A percentile compares a stretch with the other conserved stretches of the same genome.
Evolutionary conservation across 1,140 invertebrate genomes (phyloP).

Genomic region (Odontomachus brunneus): DNA sequence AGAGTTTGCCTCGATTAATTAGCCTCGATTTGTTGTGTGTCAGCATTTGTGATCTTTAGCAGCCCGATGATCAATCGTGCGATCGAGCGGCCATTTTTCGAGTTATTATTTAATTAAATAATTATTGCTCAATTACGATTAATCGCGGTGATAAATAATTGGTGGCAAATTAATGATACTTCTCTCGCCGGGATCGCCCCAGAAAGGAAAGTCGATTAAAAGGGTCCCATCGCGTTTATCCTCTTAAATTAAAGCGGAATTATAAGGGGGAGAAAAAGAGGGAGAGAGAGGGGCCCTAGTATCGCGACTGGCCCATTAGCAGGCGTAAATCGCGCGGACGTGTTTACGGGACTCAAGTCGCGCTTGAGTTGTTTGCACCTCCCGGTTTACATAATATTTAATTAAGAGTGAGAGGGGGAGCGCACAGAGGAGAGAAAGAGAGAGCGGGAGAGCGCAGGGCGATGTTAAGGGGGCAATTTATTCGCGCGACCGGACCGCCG

Average conservation of each 20-base stretch:
- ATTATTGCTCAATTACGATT: neutral
- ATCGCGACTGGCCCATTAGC: conserved; percentile 15
- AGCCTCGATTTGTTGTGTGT: no score
- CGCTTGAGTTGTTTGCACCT: conserved; percentile 24
- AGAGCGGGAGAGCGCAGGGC: neutral
- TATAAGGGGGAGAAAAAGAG: neutral
- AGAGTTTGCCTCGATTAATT: no score
- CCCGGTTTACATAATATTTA: conserved; percentile 43
- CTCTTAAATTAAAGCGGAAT: conserved; percentile 1
- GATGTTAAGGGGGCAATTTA: conserved; percentile 32
- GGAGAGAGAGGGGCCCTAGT: neutral
- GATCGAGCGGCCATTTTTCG: no score
- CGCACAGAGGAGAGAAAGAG: neutral
- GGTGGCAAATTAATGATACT: neutral
- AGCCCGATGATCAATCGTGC: no score
- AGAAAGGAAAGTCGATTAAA: conserved; percentile 11
- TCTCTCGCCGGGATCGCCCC: no score
- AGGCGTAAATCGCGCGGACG: conserved; percentile 13
- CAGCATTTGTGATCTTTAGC: no score
- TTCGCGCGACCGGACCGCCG: neutral
- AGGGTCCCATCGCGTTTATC: neutral
- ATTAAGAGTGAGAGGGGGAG: neutral
- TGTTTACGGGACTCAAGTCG: conserved; percentile 4
- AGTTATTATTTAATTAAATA: no score
- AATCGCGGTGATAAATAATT: neutral